Evolutionary conservation across 2,888 invertebrate species (phyloP), one percentile per base, ranked within the genome.

Genomic region (Mesorhabditis spiculigera): DNA sequence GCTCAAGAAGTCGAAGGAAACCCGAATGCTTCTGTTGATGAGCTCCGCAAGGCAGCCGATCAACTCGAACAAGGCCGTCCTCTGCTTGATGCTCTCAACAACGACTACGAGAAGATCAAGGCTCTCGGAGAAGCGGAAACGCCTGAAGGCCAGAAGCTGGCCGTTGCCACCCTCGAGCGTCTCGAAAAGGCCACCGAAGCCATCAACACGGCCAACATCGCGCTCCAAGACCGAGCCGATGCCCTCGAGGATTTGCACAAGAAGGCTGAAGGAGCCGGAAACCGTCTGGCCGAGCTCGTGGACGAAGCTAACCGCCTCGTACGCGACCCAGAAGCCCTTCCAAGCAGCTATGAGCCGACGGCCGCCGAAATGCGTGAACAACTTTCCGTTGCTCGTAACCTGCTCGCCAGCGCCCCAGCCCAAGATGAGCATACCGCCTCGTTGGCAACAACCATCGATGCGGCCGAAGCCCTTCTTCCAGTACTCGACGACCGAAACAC

Each of bases 301-400:
- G 71, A 70, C 62, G 74, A 74, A 45, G 75, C 74, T 42, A 69
- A 73, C 45, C 68, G 71, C 44, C 73, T 78, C 43, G 68, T 77
- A n/a, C 50, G 68, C 66, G 72, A 78, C 62, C 71, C 75, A 64
- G 76, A 78, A 69, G 78, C 75, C 28, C 69, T 75, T 64, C 78
- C 78, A 44, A 71, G 70, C 58, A 68, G 73, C 43, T 78, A 76
- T 64, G 70, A 69, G 45, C 72, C 75, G 70, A 73, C 71, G 8
- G 72, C 74, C 16, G 68, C 72, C 42, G 70, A 75, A 45, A 62
- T 77, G 43, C 73, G 71, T 58, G 68, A 64, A 16, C 75, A 74
- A 65, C 61, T 71, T n/a, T 50, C 58, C 10, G 58, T 50, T 50
- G 58, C 58, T 13, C 58, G 58, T 13, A 50, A 50, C 58, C 63